Evolutionary conservation across 2,113 vertebrate genomes (phyloP).

Genomic region (Cyanoramphus novaezelandiae): DNA sequence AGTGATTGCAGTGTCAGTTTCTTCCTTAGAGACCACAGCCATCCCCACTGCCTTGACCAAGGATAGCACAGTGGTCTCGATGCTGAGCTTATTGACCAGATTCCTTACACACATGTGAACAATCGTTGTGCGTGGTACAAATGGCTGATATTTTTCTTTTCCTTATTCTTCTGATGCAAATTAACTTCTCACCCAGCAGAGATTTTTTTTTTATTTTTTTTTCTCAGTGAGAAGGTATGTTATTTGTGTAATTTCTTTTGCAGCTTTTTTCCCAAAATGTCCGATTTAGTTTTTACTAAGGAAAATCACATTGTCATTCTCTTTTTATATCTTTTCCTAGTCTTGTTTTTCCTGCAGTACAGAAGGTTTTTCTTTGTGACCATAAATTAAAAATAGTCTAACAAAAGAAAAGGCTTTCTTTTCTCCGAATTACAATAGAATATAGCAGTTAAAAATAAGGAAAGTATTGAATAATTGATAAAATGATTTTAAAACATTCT

Average conservation of each 20-base stretch:
- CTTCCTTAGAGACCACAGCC: neutral
- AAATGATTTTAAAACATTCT: slow-evolving; percentile 51
- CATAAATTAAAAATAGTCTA: neutral
- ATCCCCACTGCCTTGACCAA: neutral
- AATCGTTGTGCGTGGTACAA: neutral
- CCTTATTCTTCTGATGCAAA: neutral
- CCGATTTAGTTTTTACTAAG: neutral
- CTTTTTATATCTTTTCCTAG: neutral
- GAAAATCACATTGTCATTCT: neutral
- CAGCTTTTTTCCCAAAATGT: neutral
- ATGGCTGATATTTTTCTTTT: neutral
- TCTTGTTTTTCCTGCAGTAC: neutral
- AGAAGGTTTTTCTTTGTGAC: neutral
- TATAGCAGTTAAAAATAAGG: neutral
- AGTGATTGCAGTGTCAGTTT: neutral
- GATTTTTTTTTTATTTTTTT: neutral
- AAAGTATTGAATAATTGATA: slow-evolving; percentile 46
- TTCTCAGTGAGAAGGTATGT: neutral
- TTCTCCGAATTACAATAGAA: neutral
- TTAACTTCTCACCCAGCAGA: neutral
- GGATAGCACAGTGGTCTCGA: neutral
- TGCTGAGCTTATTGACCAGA: neutral
- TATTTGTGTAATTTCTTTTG: neutral
- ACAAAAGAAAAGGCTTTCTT: neutral
- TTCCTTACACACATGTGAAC: neutral